These are phyloP conservation scores for Steatornis caripensis DNA, from an alignment of 2,113 vertebrate genomes.

Conservation along the genomic window DNA sequence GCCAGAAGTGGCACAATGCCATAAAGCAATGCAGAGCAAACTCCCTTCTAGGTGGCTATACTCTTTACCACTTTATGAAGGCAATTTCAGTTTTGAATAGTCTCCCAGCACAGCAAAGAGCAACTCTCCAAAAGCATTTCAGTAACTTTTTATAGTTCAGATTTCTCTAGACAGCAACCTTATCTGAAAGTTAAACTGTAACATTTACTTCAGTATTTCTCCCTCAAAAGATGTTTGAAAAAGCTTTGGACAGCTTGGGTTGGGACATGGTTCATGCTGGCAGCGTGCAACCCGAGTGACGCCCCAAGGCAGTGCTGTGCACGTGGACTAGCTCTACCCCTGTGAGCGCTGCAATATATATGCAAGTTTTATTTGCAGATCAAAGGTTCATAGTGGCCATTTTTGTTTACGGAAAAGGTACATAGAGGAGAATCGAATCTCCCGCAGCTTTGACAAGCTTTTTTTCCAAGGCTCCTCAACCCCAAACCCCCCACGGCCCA, in stretches of 20 bases:
- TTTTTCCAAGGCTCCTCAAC: too few species aligned
- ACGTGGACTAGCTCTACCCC: not conserved
- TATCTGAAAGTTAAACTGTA: not conserved
- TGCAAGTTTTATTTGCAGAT: not conserved
- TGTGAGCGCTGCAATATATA: not conserved
- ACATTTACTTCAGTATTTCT: not conserved
- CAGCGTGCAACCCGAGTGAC: accelerated
- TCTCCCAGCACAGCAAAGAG: not conserved
- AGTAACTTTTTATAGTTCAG: not conserved
- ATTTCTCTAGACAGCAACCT: not conserved
- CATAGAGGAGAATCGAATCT: accelerated
- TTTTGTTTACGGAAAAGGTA: not conserved
- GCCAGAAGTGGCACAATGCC: not conserved
- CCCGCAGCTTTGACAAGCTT: not conserved
- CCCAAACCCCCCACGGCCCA: not conserved
- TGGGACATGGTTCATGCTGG: too few species aligned
- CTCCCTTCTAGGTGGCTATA: not conserved
- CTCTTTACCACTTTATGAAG: not conserved
- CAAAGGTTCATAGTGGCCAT: not conserved
- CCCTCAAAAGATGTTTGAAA: not conserved
- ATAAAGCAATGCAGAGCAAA: not conserved
- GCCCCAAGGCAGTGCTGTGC: too few species aligned
- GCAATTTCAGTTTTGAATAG: not conserved
- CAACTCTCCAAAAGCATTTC: not conserved
- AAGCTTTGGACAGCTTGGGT: not conserved